Evolutionary conservation across 2,797 vertebrate genomes (phyloP).

Genomic region (Melopsittacus undulatus): DNA sequence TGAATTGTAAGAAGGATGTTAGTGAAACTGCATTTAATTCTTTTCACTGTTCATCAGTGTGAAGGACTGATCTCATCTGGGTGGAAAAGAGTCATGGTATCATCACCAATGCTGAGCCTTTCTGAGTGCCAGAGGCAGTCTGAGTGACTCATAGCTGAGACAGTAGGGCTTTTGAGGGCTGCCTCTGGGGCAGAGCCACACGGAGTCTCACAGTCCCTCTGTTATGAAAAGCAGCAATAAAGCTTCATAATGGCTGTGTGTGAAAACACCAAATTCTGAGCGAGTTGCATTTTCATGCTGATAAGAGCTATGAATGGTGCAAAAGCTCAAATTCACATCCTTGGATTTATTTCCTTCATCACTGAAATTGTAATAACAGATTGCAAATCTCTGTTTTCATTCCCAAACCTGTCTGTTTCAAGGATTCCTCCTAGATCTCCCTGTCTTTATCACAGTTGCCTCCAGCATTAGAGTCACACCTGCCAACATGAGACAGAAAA

Average conservation of each 20-base stretch:
- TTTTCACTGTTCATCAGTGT: not conserved
- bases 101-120: not conserved
- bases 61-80: slow-evolving; percentile 20
- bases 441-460: not conserved
- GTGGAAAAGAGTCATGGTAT: not conserved
- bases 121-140: not conserved
- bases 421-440: not conserved
- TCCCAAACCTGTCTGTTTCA: not conserved
- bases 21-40: not conserved
- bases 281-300: not conserved
- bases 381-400: not conserved
- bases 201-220: not conserved
- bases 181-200: slow-evolving; percentile 14
- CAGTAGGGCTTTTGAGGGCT: slow-evolving; percentile 30
- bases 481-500: slow-evolving; percentile 50
- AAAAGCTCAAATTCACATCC: not conserved
- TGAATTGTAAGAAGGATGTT: not conserved
- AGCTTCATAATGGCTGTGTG: not conserved
- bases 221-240: not conserved
- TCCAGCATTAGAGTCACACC: not conserved
- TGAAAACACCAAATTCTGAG: not conserved
- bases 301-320: not conserved
- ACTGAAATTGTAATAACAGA: not conserved
- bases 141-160: slow-evolving; percentile 20
- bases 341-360: not conserved